Percentiles rank a stretch among this genome's conserved stretches.
Conservation (phyloP, 2,797 vertebrate genomes). For the Merluccius polli region DNA sequence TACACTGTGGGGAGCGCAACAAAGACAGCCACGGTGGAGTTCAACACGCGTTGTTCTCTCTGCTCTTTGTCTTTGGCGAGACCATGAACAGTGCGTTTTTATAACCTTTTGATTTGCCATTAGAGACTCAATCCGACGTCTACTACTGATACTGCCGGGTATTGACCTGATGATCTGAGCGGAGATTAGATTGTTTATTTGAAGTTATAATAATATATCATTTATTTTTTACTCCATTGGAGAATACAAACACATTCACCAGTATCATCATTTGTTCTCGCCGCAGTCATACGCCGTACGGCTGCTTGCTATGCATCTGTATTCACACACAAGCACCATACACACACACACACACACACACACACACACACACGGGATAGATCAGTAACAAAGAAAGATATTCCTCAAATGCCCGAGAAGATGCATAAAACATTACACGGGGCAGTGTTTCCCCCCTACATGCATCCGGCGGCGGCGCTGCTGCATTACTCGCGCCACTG, state of each 20-base stretch:
- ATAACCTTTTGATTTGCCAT: background rate
- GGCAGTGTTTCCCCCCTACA: no score
- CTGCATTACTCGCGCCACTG: no score
- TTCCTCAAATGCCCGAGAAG: constrained; percentile 64
- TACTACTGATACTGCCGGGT: background rate
- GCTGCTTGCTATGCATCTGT: background rate
- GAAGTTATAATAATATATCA: background rate
- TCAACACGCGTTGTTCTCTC: background rate
- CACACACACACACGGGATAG: constrained; percentile 23
- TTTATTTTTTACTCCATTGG: background rate
- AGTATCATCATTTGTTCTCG: background rate
- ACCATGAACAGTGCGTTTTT: background rate
- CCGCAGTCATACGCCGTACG: background rate
- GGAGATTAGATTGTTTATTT: background rate
- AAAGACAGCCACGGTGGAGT: background rate
- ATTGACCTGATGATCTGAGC: background rate
- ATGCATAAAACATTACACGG: constrained; percentile 65
- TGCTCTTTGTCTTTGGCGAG: background rate
- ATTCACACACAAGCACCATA: background rate
- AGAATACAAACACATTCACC: background rate
- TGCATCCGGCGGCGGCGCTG: no score
- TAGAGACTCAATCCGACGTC: background rate
- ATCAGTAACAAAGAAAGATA: constrained; percentile 71
- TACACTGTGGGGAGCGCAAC: background rate
- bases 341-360: background rate